Percentiles rank a stretch among this genome's conserved stretches.
These are phyloP conservation scores for Drosophila nigromelanica DNA, from an alignment of 1,140 invertebrate genomes.

Conservation along the genomic window DNA sequence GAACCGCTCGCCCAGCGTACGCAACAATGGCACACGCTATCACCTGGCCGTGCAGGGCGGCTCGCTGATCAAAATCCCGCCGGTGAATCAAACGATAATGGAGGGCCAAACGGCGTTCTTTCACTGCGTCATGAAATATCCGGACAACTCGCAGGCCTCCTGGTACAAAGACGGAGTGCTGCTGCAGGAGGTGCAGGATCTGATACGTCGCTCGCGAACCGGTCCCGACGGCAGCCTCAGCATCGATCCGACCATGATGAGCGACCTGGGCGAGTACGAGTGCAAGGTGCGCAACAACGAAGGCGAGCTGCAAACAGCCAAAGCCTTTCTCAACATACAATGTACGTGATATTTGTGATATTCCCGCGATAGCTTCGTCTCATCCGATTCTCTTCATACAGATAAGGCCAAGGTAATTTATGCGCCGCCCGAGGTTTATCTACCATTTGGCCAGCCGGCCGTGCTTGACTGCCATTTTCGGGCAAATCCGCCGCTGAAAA, in stretches of 20 bases:
- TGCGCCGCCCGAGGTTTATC: slow-evolving; percentile 93
- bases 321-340: slow-evolving; percentile 96
- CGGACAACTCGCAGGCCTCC: slow-evolving; percentile 86
- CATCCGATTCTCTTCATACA: slow-evolving; percentile 73
- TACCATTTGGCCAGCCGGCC: slow-evolving; percentile 95
- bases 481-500: slow-evolving; percentile 96
- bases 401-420: slow-evolving; percentile 96
- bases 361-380: not conserved
- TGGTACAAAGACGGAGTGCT: slow-evolving; percentile 90
- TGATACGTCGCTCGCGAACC: slow-evolving; percentile 87
- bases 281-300: slow-evolving; percentile 93
- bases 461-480: slow-evolving; percentile 96
- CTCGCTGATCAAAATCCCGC: slow-evolving; percentile 86
- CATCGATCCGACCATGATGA: slow-evolving; percentile 90
- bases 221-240: slow-evolving; percentile 90
- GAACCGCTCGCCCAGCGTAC: slow-evolving; percentile 91
- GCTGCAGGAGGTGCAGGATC: slow-evolving; percentile 87
- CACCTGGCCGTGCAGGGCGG: slow-evolving; percentile 91
- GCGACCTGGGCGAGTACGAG: slow-evolving; percentile 94
- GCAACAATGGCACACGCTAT: slow-evolving; percentile 95
- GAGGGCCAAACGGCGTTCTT: slow-evolving; percentile 93
- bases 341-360: slow-evolving; percentile 87
- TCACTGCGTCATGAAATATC: slow-evolving; percentile 90
- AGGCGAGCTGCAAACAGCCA: slow-evolving; percentile 92
- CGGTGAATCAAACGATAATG: slow-evolving; percentile 94